Evolutionary conservation across 2,797 vertebrate genomes (phyloP), one percentile per base, ranked within the genome.

Genomic region (Pygocentrus nattereri): DNA sequence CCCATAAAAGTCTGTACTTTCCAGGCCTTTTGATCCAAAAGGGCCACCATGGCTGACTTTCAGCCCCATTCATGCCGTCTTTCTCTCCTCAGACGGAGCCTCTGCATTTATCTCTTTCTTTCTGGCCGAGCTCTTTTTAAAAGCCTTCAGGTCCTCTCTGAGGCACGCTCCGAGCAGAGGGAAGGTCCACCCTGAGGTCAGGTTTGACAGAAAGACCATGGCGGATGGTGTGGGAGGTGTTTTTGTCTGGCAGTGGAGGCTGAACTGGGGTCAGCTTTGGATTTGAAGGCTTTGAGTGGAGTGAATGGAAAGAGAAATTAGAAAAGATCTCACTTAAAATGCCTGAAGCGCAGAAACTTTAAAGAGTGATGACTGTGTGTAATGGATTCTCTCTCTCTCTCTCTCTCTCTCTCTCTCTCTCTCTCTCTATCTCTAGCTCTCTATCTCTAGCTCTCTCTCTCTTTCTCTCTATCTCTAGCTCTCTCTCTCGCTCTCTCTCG

Each of bases 71-170:
- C 38, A 68, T 23, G 12, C 15, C 2, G 1, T 31, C 47, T 47
- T 47, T 74, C 44, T 38, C 25, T 16, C 23, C 16, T 61, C 56
- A 30, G 23, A 23, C 27, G n/a, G n/a, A 27, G 30, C 47, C 59
- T 18, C 58, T 73, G 34, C 59, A 52, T 78, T 78, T 61, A 38
- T 78, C 47, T 34, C 54, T 34, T 49, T 79, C 30, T 79, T 79
- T 72, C 25, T 61, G 54, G 77, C 47, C 23, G 27, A 61, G 41
- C 8, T 25, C 76, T 50, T 72, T 64, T 79, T 64, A 62, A 65
- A 73, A 50, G 50, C 18, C 76, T 69, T 16, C 34, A 41, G 69
- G 44, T 78, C 34, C 7, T 58, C 68, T 73, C 62, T 52, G 62
- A 78, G 54, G 47, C 80, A 72, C 65, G 8, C 76, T 64, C 47